Percentiles rank a stretch among this genome's conserved stretches.
phyloP scores from a whole-genome alignment of 2,888 invertebrate species.

The Drosophila subsilvestris region DNA sequence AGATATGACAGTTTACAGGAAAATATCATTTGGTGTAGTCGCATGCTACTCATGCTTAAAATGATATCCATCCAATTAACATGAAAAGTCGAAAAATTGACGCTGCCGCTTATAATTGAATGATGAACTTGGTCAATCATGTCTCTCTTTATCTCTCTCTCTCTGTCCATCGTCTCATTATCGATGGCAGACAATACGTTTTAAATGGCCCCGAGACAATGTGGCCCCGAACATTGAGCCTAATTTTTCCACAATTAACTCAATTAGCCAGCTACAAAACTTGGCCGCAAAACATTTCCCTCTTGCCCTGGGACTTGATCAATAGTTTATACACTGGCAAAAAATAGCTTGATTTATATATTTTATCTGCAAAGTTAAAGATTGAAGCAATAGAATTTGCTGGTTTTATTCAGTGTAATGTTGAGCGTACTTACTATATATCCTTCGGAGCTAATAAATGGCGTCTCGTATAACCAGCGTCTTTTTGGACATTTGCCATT shows the following conservation, averaged over 20 bases:
- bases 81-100: background rate
- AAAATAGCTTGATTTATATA: background rate
- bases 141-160: background rate
- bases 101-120: slow-evolving; percentile 28
- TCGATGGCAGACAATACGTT: background rate
- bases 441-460: slow-evolving; percentile 11
- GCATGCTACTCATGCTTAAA: slow-evolving; percentile 29
- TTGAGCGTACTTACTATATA: background rate
- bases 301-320: background rate
- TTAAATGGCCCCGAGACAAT: background rate
- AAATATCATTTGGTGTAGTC: slow-evolving; percentile 60
- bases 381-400: too few species aligned
- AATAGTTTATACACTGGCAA: background rate
- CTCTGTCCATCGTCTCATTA: background rate
- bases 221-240: background rate
- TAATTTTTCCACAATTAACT: slow-evolving; percentile 59
- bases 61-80: slow-evolving; percentile 1
- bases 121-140: slow-evolving; percentile 13
- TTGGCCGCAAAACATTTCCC: slow-evolving; percentile 21
- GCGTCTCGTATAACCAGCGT: slow-evolving; percentile 26
- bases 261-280: slow-evolving; percentile 62
- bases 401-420: background rate
- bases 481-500: slow-evolving; percentile 56
- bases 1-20: slow-evolving; percentile 57
- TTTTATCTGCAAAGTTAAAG: too few species aligned